Evolutionary conservation across 2,888 invertebrate species (phyloP), one percentile per base, ranked within the genome.

Genomic region (Eupithecia inturbata): DNA sequence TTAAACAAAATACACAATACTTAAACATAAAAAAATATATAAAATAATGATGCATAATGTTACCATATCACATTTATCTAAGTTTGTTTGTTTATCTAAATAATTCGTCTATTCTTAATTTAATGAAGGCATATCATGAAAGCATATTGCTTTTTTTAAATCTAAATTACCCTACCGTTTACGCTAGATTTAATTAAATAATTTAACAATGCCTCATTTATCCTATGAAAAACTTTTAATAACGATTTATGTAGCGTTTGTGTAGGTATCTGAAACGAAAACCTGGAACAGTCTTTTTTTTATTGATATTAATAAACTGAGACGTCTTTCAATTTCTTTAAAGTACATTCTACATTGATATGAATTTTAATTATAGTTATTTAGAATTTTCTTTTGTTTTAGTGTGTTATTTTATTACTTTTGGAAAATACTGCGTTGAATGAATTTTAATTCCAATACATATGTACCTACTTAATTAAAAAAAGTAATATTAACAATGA

Each of bases 61-160:
- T 26, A 57, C 22, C 57, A 26, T 57, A 57, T 57, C 26, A 22
- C 26, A 12, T 66, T 22, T 41, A 26, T 26, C 28, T 31, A 31
- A 31, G 28, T 31, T 62, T 66, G 6, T 60, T 19, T 53, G 31
- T 60, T 68, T 7, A 70, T 73, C 53, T 68, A 66, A 70, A 68
- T 73, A 73, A 76, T 72, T 72, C 71, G 53, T 71, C 60, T 60
- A 57, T 68, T 28, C 79, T 81, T 84, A 81, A 70, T 71, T 72
- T 81, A 77, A 83, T 71, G 79, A 90, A 89, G 89, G 89, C 89
- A 87, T 87, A 83, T 84, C 79, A 80, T 82, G 79, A 88, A 88
- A 89, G 89, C 85, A 70, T 80, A 72, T 64, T 73, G 75, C 79
- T 77, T 70, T 72, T 45, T 53, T 69, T 67, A 62, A 62, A 26